Evolutionary conservation across 35 echinoderm and acorn worm genomes (phyloP).

Genomic region (Patiria miniata): DNA sequence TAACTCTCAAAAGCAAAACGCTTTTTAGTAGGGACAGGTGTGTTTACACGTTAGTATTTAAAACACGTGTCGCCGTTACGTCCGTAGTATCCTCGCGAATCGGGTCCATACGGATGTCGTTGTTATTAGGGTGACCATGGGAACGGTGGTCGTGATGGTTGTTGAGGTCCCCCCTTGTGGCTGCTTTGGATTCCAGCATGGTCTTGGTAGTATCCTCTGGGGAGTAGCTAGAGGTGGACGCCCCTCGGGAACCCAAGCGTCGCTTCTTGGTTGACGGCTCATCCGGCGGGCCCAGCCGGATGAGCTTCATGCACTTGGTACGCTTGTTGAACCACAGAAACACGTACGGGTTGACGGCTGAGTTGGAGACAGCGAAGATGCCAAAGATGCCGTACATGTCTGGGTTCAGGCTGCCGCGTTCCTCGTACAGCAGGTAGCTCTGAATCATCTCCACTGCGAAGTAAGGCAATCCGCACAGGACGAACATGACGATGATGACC

Average conservation of each 20-base stretch:
- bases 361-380: constrained; percentile 93
- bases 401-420: constrained; percentile 31
- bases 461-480: constrained; percentile 85
- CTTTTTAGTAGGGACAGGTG: not conserved
- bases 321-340: constrained; percentile 85
- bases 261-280: not conserved
- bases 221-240: not conserved
- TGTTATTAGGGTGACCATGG: not conserved
- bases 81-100: not conserved
- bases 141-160: not conserved
- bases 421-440: constrained; percentile 32
- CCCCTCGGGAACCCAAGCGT: not conserved
- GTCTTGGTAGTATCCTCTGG: not conserved
- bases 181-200: not conserved
- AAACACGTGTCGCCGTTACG: not conserved
- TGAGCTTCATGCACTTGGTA: constrained; percentile 8
- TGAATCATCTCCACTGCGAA: constrained; percentile 78
- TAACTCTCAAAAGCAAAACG: too few relatives aligned
- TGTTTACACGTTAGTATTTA: not conserved
- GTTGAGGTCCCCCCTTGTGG: not conserved
- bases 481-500: constrained; percentile 78
- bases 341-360: constrained; percentile 85
- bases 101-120: constrained; percentile 7
- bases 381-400: constrained; percentile 76
- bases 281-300: not conserved